phyloP scores from a whole-genome alignment of 2,113 vertebrate genomes.

The Coreoperca whiteheadi region DNA sequence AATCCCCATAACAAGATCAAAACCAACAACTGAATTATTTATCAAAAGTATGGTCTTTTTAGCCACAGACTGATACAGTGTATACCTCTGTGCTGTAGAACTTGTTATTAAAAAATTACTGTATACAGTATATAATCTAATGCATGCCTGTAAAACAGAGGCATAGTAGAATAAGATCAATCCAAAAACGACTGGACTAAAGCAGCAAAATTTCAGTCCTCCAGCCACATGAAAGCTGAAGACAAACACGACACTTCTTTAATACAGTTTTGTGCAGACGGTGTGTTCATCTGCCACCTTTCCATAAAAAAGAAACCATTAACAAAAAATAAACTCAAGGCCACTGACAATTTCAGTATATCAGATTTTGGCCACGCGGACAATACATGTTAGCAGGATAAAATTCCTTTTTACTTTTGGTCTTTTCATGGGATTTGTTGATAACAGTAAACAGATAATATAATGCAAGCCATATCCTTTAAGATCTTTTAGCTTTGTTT shows the following conservation, averaged over 20 bases:
- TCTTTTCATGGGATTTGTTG: constrained; percentile 24
- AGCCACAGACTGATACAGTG: not conserved
- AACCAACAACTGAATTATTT: not conserved
- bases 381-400: not conserved
- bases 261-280: not conserved
- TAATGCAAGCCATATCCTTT: not conserved
- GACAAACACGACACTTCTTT: not conserved
- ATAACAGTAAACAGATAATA: constrained; percentile 10
- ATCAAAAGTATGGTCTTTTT: not conserved
- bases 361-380: not conserved
- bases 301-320: not conserved
- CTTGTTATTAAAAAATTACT: not conserved
- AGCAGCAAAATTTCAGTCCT: not conserved
- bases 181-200: not conserved
- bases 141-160: not conserved
- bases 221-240: not conserved
- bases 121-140: not conserved
- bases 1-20: constrained; percentile 4
- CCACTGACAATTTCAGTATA: not conserved
- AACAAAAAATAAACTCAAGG: not conserved
- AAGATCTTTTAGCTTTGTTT: constrained; percentile 13
- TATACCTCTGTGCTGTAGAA: not conserved
- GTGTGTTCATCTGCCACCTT: not conserved
- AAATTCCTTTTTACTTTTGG: not conserved
- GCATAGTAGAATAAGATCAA: not conserved